Base-by-base conservation (phyloP, 2,797 vertebrate species). In the Micrastur ruficollis region DNA sequence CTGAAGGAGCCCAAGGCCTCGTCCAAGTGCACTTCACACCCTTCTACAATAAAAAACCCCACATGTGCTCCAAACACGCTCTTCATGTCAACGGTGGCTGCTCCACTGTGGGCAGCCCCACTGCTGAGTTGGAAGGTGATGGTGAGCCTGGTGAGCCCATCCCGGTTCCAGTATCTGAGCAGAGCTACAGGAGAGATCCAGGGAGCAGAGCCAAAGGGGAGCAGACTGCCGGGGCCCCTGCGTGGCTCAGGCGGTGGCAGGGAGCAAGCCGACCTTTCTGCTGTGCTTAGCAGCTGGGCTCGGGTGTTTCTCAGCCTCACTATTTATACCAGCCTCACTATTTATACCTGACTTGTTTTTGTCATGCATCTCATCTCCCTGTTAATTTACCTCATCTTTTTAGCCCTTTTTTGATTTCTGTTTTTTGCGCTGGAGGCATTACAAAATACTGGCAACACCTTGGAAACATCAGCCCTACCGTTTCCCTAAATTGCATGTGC, bases 31-130 rank as follows among this genome's bases (percentile, higher is more conserved):
- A 0, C 31, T 80, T 79, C 55, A 32, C 40, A 52, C 15, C 25
- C 3, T 65, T 32, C 56, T 59, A 38, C 52, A 42, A 5, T 13
- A 12, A 47, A 52, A 61, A n/a, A 2, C 44, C 17, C 2, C 13
- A 1, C 1, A 1, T 6, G 25, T 36, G 47, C 62, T 49, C 76
- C 83, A 55, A 52, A 55, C 20, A 12, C 1, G 0, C 13, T 27
- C 8, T 31, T 65, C 0, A 0, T 6, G 11, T 9, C n/a, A n/a
- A 2, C 0, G 0, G 44, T 6, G 4, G 46, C 58, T 71, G 31
- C 52, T 29, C 20, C 23, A 5, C 26, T 4, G 1, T 11, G 6
- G 34, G 53, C n/a, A 63, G 23, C 19, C 6, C 20, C 3, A 2
- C 58, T n/a, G 55, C 50, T 2, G 2, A 61, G 42, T 7, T 3